Evolutionary conservation across 1,140 invertebrate species (phyloP).

Genomic region (Drepana arcuata): DNA sequence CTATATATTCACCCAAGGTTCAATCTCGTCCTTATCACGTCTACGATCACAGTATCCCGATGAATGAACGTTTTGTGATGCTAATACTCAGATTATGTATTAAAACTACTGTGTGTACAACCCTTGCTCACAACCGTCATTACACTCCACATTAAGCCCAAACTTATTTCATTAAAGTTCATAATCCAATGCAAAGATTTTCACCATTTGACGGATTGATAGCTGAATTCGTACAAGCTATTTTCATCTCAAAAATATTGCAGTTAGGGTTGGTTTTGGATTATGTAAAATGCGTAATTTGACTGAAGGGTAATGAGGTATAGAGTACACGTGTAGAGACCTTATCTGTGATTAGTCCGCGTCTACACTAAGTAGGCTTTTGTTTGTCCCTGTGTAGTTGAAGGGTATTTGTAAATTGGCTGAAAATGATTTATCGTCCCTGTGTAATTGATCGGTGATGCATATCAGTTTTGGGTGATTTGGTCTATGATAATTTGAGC

Average conservation of each 20-base stretch:
- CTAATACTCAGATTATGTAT: slow-evolving; percentile 43
- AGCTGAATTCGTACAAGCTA: background rate
- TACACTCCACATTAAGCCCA: slow-evolving; percentile 5
- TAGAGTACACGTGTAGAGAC: slow-evolving; percentile 39
- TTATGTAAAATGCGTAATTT: slow-evolving; percentile 9
- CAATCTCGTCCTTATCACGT: slow-evolving; percentile 28
- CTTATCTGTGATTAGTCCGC: slow-evolving; percentile 51
- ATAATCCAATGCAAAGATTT: slow-evolving; percentile 1
- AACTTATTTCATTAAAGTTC: slow-evolving; percentile 3
- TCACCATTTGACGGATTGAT: background rate
- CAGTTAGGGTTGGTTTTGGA: slow-evolving; percentile 1
- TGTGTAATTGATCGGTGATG: slow-evolving; percentile 24
- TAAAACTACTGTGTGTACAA: slow-evolving; percentile 27
- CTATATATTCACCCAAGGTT: slow-evolving; percentile 13
- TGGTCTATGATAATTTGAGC: too few species aligned
- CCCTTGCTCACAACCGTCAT: slow-evolving; percentile 2
- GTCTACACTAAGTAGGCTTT: slow-evolving; percentile 18
- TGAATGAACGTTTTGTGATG: slow-evolving; percentile 64
- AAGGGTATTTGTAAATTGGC: slow-evolving; percentile 35
- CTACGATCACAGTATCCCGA: slow-evolving; percentile 43
- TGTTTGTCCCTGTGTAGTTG: slow-evolving; percentile 21
- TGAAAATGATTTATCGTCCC: slow-evolving; percentile 50
- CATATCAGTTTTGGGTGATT: too few species aligned
- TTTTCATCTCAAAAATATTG: background rate
- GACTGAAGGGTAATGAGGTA: slow-evolving; percentile 22